These are phyloP conservation scores for Indri indri DNA, from an alignment of 2,113 vertebrate genomes.

Conservation along the genomic window DNA sequence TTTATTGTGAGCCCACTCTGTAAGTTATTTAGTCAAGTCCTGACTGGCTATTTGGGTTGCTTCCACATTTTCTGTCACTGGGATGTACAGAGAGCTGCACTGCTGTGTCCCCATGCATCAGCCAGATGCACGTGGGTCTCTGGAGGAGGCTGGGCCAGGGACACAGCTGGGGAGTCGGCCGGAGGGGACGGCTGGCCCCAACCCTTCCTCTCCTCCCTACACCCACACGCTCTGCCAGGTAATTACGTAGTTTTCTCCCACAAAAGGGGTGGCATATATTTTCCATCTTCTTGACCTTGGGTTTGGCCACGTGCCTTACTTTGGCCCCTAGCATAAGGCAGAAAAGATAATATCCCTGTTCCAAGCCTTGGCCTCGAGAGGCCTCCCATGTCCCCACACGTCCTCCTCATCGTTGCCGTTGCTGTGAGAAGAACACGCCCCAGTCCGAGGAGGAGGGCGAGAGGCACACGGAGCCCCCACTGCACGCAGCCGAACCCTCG, in stretches of 20 bases:
- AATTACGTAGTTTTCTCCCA: background rate
- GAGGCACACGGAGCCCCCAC: background rate
- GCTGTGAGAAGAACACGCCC: background rate
- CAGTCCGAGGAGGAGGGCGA: background rate
- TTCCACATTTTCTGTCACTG: background rate
- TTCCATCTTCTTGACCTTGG: background rate
- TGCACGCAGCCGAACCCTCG: background rate
- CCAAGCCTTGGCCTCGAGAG: fast-evolving
- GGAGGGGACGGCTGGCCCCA: background rate
- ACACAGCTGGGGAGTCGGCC: fast-evolving
- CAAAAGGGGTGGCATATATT: background rate
- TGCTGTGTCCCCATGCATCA: background rate
- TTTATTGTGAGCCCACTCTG: background rate
- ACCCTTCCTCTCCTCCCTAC: background rate
- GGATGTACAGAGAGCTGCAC: background rate
- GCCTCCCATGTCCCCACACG: fast-evolving
- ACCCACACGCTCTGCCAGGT: background rate
- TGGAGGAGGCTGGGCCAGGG: background rate
- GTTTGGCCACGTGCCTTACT: background rate
- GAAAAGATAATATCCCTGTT: background rate
- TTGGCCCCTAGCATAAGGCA: background rate
- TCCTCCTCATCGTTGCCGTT: background rate
- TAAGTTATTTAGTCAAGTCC: background rate
- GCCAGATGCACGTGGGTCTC: background rate
- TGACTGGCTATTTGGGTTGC: background rate